phyloP scores from a whole-genome alignment of 30 jellyfish, hydroid and myxozoan genomes.

The Chrysaora quinquecirrha region DNA sequence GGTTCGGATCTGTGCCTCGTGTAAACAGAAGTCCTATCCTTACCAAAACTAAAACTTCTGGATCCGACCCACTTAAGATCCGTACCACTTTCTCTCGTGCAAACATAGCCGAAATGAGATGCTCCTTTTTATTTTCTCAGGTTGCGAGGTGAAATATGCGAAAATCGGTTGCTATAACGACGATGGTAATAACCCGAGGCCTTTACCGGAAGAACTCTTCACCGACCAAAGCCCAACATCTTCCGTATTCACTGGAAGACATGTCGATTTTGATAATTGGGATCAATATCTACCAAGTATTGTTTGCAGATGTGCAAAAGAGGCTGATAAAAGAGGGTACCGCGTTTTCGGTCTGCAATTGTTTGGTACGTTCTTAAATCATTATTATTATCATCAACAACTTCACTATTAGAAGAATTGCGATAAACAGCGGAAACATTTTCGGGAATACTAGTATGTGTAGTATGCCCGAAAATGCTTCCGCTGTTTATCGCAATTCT shows the following conservation, averaged over 20 bases:
- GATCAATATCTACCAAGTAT: conserved; percentile 68
- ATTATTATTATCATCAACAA: no score
- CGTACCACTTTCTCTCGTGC: no score
- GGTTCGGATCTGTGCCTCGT: no score
- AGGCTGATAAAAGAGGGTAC: conserved; percentile 65
- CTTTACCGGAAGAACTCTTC: conserved; percentile 82
- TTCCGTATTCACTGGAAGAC: conserved; percentile 69
- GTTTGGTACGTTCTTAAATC: conserved; percentile 89
- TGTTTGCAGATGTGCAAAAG: conserved; percentile 93
- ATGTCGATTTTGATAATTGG: conserved; percentile 82
- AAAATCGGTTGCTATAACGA: conserved; percentile 93
- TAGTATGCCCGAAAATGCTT: no score
- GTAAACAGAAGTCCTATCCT: no score
- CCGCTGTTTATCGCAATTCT: no score
- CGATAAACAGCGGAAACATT: no score
- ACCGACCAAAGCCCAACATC: conserved; percentile 70
- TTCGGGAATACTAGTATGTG: no score
- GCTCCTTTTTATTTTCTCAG: conserved; percentile 21
- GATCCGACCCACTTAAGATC: no score
- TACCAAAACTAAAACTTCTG: background rate
- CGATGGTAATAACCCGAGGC: conserved; percentile 91
- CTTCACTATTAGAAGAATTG: no score
- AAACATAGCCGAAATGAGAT: no score
- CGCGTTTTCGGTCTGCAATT: conserved; percentile 81
- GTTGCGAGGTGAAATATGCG: conserved; percentile 82